Conservation (phyloP, 1,140 invertebrate genomes). For the Wiebesia pumilae region DNA sequence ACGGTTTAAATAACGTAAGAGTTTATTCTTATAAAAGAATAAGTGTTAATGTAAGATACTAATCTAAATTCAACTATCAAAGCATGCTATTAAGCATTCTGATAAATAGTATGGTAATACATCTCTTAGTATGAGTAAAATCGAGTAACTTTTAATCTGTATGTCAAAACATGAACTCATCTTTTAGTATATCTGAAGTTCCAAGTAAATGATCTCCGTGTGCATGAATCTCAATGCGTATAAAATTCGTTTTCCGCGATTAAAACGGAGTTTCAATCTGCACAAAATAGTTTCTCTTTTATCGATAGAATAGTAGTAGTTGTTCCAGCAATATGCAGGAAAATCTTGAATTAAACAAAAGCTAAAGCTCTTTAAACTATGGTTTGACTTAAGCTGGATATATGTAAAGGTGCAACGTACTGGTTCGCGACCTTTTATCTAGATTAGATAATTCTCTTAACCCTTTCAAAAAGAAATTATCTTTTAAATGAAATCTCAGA, state of each 20-base stretch:
- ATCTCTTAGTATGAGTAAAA: no score
- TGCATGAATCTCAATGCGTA: not conserved
- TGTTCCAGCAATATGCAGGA: not conserved
- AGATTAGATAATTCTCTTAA: constrained; percentile 65
- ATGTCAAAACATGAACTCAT: no score
- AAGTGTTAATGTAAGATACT: no score
- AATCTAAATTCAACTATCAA: no score
- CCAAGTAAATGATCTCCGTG: no score
- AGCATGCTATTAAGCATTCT: no score
- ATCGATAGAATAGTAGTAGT: not conserved
- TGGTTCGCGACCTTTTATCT: constrained; percentile 62
- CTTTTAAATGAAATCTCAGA: constrained; percentile 31
- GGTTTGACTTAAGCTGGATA: constrained; percentile 73
- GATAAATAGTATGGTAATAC: no score
- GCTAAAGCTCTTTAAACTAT: constrained; percentile 75
- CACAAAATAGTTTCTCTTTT: not conserved
- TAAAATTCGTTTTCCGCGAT: constrained; percentile 1
- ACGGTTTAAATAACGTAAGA: no score
- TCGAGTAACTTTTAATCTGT: no score
- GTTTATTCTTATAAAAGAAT: no score
- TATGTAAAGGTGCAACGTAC: constrained; percentile 67
- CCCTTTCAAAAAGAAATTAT: constrained; percentile 55
- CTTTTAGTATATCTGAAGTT: no score
- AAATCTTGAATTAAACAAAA: constrained; percentile 71
- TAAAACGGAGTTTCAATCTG: not conserved